These are phyloP conservation scores for Sebastes dallii DNA, from an alignment of 2,797 vertebrate genomes.

Conservation along the genomic window DNA sequence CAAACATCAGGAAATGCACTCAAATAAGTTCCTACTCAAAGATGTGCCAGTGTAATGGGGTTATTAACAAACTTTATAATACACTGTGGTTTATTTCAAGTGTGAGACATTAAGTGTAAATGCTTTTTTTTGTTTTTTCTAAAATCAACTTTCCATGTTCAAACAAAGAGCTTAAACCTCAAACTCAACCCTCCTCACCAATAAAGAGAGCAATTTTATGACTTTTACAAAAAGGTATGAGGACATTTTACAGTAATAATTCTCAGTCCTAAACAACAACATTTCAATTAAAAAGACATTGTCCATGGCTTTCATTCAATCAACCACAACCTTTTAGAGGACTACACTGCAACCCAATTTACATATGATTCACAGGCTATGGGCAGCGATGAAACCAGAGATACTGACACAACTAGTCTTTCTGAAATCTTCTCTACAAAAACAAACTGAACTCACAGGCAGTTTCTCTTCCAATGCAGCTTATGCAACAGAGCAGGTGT, in stretches of 20 bases:
- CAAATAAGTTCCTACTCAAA: not conserved
- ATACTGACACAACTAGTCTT: not conserved
- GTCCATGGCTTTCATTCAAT: not conserved
- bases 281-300: not conserved
- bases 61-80: not conserved
- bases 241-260: not conserved
- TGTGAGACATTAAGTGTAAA: not conserved
- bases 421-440: not conserved
- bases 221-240: not conserved
- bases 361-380: not conserved
- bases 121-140: not conserved
- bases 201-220: not conserved
- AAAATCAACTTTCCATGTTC: not conserved
- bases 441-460: not conserved
- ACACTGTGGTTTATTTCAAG: not conserved
- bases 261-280: not conserved
- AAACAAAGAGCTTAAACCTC: not conserved
- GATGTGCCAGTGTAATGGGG: not conserved
- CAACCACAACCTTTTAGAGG: not conserved
- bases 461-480: not conserved
- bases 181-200: not conserved
- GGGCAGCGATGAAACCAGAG: not conserved
- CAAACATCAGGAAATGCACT: not conserved
- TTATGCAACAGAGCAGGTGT: slow-evolving; percentile 14
- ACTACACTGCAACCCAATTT: too few relatives aligned